Percentiles rank a stretch among this genome's conserved stretches.
Evolutionary conservation across 2,888 invertebrate genomes (phyloP).

Genomic region (Scrobipalpa costella): DNA sequence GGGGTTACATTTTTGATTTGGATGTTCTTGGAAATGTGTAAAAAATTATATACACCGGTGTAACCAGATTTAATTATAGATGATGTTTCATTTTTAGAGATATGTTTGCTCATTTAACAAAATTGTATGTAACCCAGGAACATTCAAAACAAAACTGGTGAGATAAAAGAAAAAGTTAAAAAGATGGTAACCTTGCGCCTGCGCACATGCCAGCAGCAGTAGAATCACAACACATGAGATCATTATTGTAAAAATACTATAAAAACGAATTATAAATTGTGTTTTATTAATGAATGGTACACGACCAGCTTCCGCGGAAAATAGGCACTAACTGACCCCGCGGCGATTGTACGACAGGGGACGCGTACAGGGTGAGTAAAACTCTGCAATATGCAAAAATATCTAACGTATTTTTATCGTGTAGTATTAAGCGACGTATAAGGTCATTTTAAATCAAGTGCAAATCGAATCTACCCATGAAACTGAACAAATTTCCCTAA

Average conservation of each 20-base stretch:
- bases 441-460: too few species aligned
- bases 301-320: constrained; percentile 3
- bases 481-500: too few species aligned
- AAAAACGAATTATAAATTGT: not conserved
- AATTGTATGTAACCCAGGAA: constrained; percentile 39
- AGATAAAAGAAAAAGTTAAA: constrained; percentile 36
- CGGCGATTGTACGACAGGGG: constrained; percentile 13
- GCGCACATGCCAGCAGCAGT: constrained; percentile 49
- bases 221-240: constrained; percentile 46
- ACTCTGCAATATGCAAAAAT: not conserved
- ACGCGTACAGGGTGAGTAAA: not conserved
- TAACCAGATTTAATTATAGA: too few species aligned
- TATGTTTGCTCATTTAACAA: not conserved
- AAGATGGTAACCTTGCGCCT: constrained; percentile 53
- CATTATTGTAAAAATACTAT: constrained; percentile 5
- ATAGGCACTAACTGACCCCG: constrained; percentile 14
- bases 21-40: constrained; percentile 37
- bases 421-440: too few species aligned
- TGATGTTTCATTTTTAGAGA: too few species aligned
- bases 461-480: too few species aligned
- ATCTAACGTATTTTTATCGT: not conserved
- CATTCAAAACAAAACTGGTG: constrained; percentile 40
- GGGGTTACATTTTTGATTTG: constrained; percentile 44
- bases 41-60: too few species aligned
- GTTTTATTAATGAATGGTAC: not conserved